phyloP scores from a whole-genome alignment of 1,140 invertebrate genomes.

The Drepana arcuata region DNA sequence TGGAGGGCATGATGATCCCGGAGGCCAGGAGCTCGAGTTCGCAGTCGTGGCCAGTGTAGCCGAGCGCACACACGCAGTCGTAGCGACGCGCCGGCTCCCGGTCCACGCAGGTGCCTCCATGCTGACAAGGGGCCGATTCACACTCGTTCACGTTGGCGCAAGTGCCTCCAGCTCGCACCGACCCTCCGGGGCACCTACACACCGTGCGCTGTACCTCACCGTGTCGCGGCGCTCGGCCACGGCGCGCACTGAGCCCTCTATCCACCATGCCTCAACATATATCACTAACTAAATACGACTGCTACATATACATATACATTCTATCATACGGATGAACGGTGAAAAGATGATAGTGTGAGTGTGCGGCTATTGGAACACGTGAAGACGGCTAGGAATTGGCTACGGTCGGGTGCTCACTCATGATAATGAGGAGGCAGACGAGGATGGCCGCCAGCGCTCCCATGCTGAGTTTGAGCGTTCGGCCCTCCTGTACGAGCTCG shows the following conservation, averaged over 20 bases:
- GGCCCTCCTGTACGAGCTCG: slow-evolving; percentile 92
- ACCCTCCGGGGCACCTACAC: slow-evolving; percentile 81
- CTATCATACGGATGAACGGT: no score
- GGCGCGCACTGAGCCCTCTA: slow-evolving; percentile 54
- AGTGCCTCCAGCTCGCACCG: slow-evolving; percentile 73
- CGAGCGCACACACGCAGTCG: slow-evolving; percentile 81
- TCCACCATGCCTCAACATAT: slow-evolving; percentile 46
- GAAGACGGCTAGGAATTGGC: no score
- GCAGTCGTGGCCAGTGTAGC: slow-evolving; percentile 85
- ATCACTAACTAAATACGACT: slow-evolving; percentile 24
- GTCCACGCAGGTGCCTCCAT: slow-evolving; percentile 82
- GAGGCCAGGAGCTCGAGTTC: slow-evolving; percentile 81
- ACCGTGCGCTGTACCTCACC: slow-evolving; percentile 38
- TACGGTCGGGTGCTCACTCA: slow-evolving; percentile 92
- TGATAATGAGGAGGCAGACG: slow-evolving; percentile 93
- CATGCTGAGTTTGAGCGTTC: slow-evolving; percentile 93
- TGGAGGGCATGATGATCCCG: slow-evolving; percentile 83
- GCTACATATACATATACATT: slow-evolving; percentile 40
- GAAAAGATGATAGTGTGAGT: slow-evolving; percentile 44
- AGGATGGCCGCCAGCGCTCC: slow-evolving; percentile 93
- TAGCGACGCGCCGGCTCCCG: slow-evolving; percentile 80
- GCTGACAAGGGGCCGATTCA: slow-evolving; percentile 77
- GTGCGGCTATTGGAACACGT: slow-evolving; percentile 37
- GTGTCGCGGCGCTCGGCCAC: slow-evolving; percentile 1
- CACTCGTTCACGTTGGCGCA: slow-evolving; percentile 87